phyloP scores from a whole-genome alignment of 2,113 vertebrate species.

The Aphelocoma coerulescens region DNA sequence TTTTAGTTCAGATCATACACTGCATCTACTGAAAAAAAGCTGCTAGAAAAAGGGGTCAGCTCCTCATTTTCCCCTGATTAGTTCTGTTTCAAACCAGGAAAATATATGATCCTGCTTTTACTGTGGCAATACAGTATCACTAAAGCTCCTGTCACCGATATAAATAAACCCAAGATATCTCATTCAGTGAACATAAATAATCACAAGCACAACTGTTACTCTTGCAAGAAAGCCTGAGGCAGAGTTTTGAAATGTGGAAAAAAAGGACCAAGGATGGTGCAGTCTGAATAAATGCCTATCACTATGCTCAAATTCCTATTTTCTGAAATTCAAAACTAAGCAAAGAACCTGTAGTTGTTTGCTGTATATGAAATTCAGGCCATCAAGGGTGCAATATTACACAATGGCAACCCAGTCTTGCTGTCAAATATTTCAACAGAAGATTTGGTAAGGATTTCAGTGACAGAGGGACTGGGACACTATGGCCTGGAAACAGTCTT shows the following conservation, averaged over 20 bases:
- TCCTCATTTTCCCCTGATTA: not conserved
- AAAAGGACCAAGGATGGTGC: not conserved
- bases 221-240: not conserved
- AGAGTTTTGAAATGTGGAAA: not conserved
- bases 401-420: not conserved
- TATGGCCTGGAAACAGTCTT: not conserved
- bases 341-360: not conserved
- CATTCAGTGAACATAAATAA: slow-evolving; percentile 19
- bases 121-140: not conserved
- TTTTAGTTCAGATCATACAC: not conserved
- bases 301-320: not conserved
- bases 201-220: not conserved
- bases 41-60: not conserved
- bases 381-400: not conserved
- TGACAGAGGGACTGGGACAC: not conserved
- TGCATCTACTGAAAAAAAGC: not conserved
- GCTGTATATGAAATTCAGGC: not conserved
- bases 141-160: not conserved
- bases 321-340: not conserved
- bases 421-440: not conserved
- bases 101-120: not conserved
- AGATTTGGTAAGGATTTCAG: not conserved
- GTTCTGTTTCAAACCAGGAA: not conserved
- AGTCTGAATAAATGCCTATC: not conserved
- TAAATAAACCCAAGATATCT: not conserved